Evolutionary conservation across 1,140 invertebrate species (phyloP).

Genomic region (Phortica variegata): DNA sequence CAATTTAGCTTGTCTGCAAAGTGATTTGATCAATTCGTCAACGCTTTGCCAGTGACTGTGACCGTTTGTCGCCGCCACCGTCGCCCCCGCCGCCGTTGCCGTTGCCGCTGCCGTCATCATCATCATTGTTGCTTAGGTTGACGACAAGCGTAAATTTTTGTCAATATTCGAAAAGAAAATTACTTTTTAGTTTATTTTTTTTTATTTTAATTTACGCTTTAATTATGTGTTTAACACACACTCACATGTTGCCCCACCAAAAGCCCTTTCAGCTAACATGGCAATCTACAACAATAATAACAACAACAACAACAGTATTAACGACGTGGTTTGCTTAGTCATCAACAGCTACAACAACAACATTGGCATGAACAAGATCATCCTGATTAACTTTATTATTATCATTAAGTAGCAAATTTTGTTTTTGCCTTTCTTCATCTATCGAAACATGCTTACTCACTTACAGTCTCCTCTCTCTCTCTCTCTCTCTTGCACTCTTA

Average conservation of each 20-base stretch:
- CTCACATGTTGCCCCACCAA: too few relatives aligned
- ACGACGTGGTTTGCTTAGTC: background rate
- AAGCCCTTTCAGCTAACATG: too few relatives aligned
- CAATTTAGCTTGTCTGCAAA: constrained; percentile 53
- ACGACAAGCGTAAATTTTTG: constrained; percentile 5
- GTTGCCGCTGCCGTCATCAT: constrained; percentile 20
- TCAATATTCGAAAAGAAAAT: constrained; percentile 9
- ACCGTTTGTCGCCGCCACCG: constrained; percentile 9
- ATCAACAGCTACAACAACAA: background rate
- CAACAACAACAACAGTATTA: background rate
- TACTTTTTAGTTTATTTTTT: background rate
- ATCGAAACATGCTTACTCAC: background rate
- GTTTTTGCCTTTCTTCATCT: background rate
- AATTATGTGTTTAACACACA: too few relatives aligned
- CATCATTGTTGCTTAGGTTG: constrained; percentile 23
- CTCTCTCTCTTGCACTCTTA: background rate
- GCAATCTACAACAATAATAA: background rate
- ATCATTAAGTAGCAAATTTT: too few relatives aligned
- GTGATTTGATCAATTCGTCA: constrained; percentile 31
- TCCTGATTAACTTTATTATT: too few relatives aligned
- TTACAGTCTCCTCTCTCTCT: constrained; percentile 3
- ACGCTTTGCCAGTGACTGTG: constrained; percentile 2
- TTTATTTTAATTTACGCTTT: constrained; percentile 16
- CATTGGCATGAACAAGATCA: background rate
- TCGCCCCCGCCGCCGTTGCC: constrained; percentile 22